A percentile compares a stretch with the other conserved stretches of the same genome.
Conservation (phyloP, 2,888 invertebrate species). For the Luperina testacea region DNA sequence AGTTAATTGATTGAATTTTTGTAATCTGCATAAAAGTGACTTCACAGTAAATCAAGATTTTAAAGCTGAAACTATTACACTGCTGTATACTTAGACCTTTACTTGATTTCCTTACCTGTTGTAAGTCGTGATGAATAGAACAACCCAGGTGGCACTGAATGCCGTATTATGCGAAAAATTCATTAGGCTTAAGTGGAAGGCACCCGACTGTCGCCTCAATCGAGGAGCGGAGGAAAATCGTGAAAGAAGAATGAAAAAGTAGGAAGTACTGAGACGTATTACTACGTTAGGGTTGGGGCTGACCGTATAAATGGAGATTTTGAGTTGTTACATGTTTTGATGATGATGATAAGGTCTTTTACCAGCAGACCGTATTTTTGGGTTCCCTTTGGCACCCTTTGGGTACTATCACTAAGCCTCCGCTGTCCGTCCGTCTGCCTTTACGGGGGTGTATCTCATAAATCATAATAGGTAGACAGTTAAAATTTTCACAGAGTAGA, state of each 20-base stretch:
- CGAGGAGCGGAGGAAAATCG: slow-evolving; percentile 15
- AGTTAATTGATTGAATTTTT: neutral
- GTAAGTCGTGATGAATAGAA: slow-evolving; percentile 44
- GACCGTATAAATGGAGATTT: slow-evolving; percentile 3
- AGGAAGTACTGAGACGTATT: neutral
- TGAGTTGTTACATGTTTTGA: neutral
- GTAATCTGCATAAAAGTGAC: neutral
- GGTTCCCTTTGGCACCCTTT: neutral
- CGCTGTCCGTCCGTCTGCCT: no score
- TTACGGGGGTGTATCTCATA: no score
- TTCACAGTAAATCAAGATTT: neutral
- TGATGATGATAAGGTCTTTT: neutral
- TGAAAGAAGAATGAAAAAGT: neutral
- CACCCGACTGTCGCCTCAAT: slow-evolving; percentile 31
- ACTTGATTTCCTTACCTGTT: slow-evolving; percentile 20
- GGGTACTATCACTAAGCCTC: neutral
- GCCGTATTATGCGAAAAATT: slow-evolving; percentile 54
- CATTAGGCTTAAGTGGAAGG: slow-evolving; percentile 50
- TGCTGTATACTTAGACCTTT: neutral
- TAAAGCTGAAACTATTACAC: neutral
- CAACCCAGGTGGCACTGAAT: slow-evolving; percentile 40
- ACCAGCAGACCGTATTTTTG: neutral
- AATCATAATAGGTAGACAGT: no score
- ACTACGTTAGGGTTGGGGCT: neutral
- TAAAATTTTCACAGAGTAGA: no score